Base-by-base conservation (phyloP, 2,888 invertebrate genomes). In the Melinaea marsaeus region DNA sequence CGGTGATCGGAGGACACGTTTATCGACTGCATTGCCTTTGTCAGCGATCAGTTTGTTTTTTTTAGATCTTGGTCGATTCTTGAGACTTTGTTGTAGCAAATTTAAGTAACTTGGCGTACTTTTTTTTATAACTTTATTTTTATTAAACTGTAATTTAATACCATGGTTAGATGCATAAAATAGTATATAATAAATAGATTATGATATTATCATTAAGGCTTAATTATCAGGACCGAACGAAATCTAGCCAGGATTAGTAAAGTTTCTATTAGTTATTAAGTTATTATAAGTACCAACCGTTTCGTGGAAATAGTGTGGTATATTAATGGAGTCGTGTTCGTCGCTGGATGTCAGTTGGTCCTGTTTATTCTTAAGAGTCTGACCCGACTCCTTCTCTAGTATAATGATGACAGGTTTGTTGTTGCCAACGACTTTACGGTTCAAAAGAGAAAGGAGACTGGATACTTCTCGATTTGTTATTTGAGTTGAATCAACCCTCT, bases 321-420 rank as follows among this genome's bases (percentile, higher is more conserved):
- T 7, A 32, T 51, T 51, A 7, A 51, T 32, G 2, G 51, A 4
- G 32, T 51, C 7, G n/a, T 51, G 51, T 51, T 61, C 64, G 3
- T 61, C 56, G 48, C 64, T 61, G 13, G 54, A 58, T 11, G 61
- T 34, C 37, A 58, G 7, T 51, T 32, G 32, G 32, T 22, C 51
- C 7, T 7, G 51, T 51, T 51, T 51, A 51, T 51, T 13, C 58
- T 60, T 34, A 62, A 37, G 13, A 59, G 42, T 3, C 69, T 63
- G 35, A 32, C 9, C 32, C 32, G 51, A 11, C 1, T 51, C 51
- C 9, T 70, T 72, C 51, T 78, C 76, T 0, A 81, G 54, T 11
- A 80, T 72, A 2, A 82, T 61, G 34, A 83, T 69, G 6, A 82
- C 59, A 0, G 82, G 81, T 0, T 74, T 71, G 32, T 76, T 69